phyloP scores from a whole-genome alignment of 2,888 invertebrate genomes.

The Cryptosula pallasiana region DNA sequence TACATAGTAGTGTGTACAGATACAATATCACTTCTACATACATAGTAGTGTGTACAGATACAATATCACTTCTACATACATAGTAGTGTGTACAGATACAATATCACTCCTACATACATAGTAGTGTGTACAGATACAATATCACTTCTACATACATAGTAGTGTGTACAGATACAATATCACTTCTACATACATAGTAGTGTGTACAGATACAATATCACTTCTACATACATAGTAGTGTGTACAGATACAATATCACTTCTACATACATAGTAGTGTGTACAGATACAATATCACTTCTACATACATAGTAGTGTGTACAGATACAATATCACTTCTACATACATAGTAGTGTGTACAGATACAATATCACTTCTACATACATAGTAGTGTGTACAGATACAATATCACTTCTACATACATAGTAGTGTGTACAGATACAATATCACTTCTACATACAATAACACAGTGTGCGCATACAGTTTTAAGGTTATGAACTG shows the following conservation, averaged over 20 bases:
- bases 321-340: not conserved
- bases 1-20: not conserved
- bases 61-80: too few relatives aligned
- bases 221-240: too few relatives aligned
- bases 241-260: not conserved
- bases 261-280: not conserved
- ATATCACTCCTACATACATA: not conserved
- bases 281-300: not conserved
- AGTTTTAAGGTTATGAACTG: too few relatives aligned
- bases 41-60: not conserved
- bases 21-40: not conserved
- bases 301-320: not conserved
- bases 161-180: not conserved
- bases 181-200: not conserved
- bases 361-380: not conserved
- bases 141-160: not conserved
- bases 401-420: not conserved
- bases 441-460: not conserved
- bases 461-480: not conserved
- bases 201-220: too few relatives aligned
- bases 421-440: not conserved
- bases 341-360: too few relatives aligned
- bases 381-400: not conserved
- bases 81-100: too few relatives aligned
- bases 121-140: not conserved